phyloP scores from a whole-genome alignment of 1,140 invertebrate genomes.

The Apis cerana region DNA sequence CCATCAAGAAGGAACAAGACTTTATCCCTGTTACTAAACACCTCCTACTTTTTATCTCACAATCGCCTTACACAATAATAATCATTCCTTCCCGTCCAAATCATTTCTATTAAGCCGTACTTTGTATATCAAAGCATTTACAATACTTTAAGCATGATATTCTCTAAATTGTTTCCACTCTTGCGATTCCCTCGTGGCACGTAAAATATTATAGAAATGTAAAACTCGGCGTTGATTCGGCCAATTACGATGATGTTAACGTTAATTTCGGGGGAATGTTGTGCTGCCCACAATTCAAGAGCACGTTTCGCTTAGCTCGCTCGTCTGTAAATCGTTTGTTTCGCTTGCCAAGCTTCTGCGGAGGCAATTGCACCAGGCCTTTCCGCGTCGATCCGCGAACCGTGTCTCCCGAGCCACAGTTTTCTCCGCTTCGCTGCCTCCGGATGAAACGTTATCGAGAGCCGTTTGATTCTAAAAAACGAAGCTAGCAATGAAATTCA shows the following conservation, averaged over 20 bases:
- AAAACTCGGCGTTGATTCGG: background rate
- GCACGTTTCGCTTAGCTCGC: conserved; percentile 56
- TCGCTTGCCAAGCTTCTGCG: conserved; percentile 47
- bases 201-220: background rate
- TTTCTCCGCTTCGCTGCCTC: conserved; percentile 55
- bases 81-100: too few relatives aligned
- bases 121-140: too few relatives aligned
- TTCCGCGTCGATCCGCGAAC: conserved; percentile 63
- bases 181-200: background rate
- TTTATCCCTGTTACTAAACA: too few relatives aligned
- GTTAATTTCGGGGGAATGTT: background rate
- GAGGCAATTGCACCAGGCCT: conserved; percentile 51
- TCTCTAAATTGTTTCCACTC: too few relatives aligned
- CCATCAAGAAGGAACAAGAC: background rate
- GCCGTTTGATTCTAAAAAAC: conserved; percentile 22
- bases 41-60: too few relatives aligned
- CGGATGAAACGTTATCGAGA: conserved; percentile 48
- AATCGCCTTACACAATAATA: too few relatives aligned
- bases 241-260: background rate
- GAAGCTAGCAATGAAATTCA: too few relatives aligned
- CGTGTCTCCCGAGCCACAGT: conserved; percentile 60
- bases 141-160: too few relatives aligned
- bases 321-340: conserved; percentile 58
- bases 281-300: conserved; percentile 8
- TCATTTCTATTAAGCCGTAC: too few relatives aligned